Base-by-base conservation (phyloP, 2,113 vertebrate genomes). In the Microcebus ravelobensis region DNA sequence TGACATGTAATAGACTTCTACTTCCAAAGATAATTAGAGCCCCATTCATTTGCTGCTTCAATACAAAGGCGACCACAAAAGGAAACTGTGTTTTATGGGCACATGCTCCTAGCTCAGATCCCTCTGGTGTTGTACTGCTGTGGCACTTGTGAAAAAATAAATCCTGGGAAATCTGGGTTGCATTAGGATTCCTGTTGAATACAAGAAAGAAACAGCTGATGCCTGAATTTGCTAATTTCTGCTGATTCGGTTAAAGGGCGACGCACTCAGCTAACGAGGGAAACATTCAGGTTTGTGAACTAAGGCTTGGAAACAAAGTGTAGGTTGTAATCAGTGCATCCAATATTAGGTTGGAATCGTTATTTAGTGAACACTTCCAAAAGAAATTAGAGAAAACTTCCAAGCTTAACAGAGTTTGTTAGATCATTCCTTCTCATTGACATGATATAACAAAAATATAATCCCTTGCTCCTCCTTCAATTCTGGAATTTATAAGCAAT, bases 181-280 rank as follows among this genome's bases (percentile, higher is more conserved):
- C 96, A 95, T 96, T 0, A 12, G 61, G 86, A 95, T 87, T 97
- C 96, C 92, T 23, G 61, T 94, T 96, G 95, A 98, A 97, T 85
- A 97, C 70, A 87, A 90, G 59, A 93, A 92, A 94, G 95, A 98
- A 98, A 97, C 45, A 96, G 97, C 65, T 97, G 95, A 98, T 98
- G 97, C 97, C 97, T 96, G 97, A 98, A 96, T 97, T 96, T 95
- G 96, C 90, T 95, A 45, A 97, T 96, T 98, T 97, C 96, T 95
- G 94, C 96, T 98, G 96, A 96, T 70, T 91, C 52, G 86, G 97
- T 94, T 90, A 97, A 83, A 96, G 77, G 77, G 36, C 67, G 6
- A 80, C 96, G 31, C 0, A 18, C 8, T 61, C 59, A 36, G 83
- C 73, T 70, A 98, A 97, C 45, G 13, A 63, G 65, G 73, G 97